Base-by-base conservation (phyloP, 2,797 vertebrate species). In the Geotrypetes seraphini region DNA sequence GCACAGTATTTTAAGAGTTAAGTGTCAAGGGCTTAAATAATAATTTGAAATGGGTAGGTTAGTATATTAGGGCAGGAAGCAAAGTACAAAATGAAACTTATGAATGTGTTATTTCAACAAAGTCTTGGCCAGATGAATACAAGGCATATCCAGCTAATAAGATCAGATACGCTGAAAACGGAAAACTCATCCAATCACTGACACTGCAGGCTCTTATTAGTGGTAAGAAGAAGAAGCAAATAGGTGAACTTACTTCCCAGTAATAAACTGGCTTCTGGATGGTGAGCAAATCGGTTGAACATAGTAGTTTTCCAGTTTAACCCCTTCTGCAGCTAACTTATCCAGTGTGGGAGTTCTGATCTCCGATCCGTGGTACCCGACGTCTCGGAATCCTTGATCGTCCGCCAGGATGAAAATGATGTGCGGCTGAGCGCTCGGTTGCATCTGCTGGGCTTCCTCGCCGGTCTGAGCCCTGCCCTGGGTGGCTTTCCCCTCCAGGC, bases 241-340 rank as follows among this genome's bases (percentile, higher is more conserved):
- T 7, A 13, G 22, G 5, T 18, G 32, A 15, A 77, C 90, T 64
- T 86, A 99, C 95, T 91, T 94, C 69, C 95, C 95, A 50, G 94
- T 99, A 81, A 99, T 88, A 52, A 99, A 69, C 16, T 97, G 94
- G 64, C 95, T 99, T 64, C 94, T 75, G 62, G 94, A 96, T 1
- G 95, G 94, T 9, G 89, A 95, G 71, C 95, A 99, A 31, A 99
- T 90, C 10, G 95, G 95, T 60, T 99, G 95, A 16, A 99, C 95
- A 3, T 99, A 99, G 59, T 99, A 99, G 44, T 94, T 99, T 78
- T 99, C 95, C 73, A 99, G 77, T 33, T 95, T 96, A 19, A 99
- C 95, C 16, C 95, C 95, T 60, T 91, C 79, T 0, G 83, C 84
- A 0, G 94, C 93, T 18, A 99, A 83, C 44, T 66, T 79, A 79